These are phyloP conservation scores for Cataglyphis hispanica DNA, from an alignment of 1,140 invertebrate genomes.

Conservation along the genomic window DNA sequence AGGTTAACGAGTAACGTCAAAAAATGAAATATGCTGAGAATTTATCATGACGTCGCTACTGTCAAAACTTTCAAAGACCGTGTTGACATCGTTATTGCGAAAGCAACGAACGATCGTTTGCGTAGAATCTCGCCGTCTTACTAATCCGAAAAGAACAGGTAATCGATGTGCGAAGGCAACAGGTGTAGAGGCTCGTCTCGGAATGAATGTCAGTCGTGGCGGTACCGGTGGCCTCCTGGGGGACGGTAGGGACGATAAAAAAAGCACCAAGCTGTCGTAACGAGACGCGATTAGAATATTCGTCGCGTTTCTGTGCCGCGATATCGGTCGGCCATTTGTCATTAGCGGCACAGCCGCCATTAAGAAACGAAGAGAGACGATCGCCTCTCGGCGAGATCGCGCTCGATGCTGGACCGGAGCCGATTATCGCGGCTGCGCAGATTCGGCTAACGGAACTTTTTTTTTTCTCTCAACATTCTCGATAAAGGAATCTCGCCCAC, in stretches of 20 bases:
- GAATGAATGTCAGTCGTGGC: constrained; percentile 19
- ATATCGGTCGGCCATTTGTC: constrained; percentile 63
- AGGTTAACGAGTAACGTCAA: constrained; percentile 26
- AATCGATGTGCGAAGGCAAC: constrained; percentile 1
- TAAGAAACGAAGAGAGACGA: constrained; percentile 55
- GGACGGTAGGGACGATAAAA: constrained; percentile 17
- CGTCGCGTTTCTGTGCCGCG: constrained; percentile 45
- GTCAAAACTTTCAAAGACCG: background rate
- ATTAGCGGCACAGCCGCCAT: constrained; percentile 63
- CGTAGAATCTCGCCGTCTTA: constrained; percentile 23
- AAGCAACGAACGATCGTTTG: constrained; percentile 1
- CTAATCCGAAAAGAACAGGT: constrained; percentile 15
- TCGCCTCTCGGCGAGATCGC: constrained; percentile 62
- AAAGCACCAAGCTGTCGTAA: constrained; percentile 28
- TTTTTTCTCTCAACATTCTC: constrained; percentile 24
- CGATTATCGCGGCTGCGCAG: background rate
- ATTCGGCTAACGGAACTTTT: constrained; percentile 55
- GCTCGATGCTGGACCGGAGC: constrained; percentile 18
- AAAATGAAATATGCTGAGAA: background rate
- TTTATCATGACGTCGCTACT: background rate
- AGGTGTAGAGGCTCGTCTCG: constrained; percentile 7
- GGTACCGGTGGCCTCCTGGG: background rate
- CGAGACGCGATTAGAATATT: constrained; percentile 60
- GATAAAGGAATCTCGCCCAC: constrained; percentile 22
- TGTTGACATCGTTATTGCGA: background rate